These are phyloP conservation scores for Erpornis zantholeuca DNA, from an alignment of 2,113 vertebrate genomes.

Conservation along the genomic window DNA sequence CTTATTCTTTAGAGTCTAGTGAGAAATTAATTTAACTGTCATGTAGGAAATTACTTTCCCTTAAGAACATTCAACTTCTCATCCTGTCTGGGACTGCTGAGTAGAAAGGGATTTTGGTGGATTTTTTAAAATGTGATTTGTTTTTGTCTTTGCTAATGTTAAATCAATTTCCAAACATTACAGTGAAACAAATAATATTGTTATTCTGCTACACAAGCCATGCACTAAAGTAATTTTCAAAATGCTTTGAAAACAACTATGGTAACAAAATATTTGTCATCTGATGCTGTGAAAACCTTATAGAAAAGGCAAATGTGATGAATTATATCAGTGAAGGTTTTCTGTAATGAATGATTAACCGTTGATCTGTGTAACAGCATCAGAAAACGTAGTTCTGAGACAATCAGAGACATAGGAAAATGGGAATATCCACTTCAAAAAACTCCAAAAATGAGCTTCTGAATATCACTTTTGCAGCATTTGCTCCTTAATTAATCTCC, in stretches of 20 bases:
- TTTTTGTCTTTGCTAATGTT: neutral
- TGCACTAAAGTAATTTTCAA: neutral
- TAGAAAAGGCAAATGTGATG: neutral
- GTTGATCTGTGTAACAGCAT: neutral
- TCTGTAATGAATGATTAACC: neutral
- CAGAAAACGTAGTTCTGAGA: rapidly evolving
- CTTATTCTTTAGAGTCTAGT: neutral
- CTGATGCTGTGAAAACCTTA: neutral
- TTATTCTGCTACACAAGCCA: neutral
- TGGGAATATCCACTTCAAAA: neutral
- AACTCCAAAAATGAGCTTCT: neutral
- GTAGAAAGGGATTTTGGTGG: neutral
- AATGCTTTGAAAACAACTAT: neutral
- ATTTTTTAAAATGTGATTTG: neutral
- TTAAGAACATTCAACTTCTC: neutral
- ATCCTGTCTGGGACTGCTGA: neutral
- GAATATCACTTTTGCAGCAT: neutral
- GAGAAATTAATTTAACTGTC: neutral
- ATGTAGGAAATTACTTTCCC: neutral
- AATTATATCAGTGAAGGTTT: neutral
- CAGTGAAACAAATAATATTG: neutral
- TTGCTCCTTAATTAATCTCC: neutral
- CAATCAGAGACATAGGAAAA: neutral
- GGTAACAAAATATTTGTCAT: neutral
- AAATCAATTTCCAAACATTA: neutral